Evolutionary conservation across 2,888 invertebrate species (phyloP), one percentile per base, ranked within the genome.

Genomic region (Clunio marinus): DNA sequence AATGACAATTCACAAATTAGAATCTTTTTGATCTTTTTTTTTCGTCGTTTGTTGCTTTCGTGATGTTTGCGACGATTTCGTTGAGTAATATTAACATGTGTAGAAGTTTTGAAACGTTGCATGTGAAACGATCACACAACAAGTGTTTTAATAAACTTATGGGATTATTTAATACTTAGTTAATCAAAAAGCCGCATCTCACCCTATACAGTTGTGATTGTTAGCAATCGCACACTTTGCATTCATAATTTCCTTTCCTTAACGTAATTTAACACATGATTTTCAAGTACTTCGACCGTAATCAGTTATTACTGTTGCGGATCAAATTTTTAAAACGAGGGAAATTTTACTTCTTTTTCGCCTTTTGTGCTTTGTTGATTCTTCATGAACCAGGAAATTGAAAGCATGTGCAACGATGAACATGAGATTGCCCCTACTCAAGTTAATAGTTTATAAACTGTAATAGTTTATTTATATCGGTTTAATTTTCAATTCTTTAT

Each of bases 361-460:
- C n/a, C n/a, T n/a, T n/a, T n/a, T n/a, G n/a, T 51, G 51, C 20
- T 22, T n/a, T 60, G 41, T 28, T 41, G 60, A 60, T 24, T n/a
- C 20, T 59, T 27, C 15, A 27, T 46, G 63, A n/a, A 63, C 63
- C 63, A 63, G 63, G 63, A 63, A 63, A 63, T 63, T 63, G 63
- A 63, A 10, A 63, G 46, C 63, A 63, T 63, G 63, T 63, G 63
- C 63, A 63, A 63, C 20, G 25, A 17, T 25, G n/a, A 28, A 3
- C 24, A n/a, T n/a, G n/a, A n/a, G n/a, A n/a, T 32, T 59, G 25
- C 24, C 63, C 63, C 63, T 63, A 37, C 37, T 28, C 22, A 45
- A 63, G 63, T 63, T 63, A 63, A 63, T 63, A 41, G 63, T 62
- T n/a, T n/a, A n/a, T n/a, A n/a, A n/a, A n/a, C n/a, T n/a, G 35